Evolutionary conservation across 2,113 vertebrate genomes (phyloP).

Genomic region (Calidris pugnax): DNA sequence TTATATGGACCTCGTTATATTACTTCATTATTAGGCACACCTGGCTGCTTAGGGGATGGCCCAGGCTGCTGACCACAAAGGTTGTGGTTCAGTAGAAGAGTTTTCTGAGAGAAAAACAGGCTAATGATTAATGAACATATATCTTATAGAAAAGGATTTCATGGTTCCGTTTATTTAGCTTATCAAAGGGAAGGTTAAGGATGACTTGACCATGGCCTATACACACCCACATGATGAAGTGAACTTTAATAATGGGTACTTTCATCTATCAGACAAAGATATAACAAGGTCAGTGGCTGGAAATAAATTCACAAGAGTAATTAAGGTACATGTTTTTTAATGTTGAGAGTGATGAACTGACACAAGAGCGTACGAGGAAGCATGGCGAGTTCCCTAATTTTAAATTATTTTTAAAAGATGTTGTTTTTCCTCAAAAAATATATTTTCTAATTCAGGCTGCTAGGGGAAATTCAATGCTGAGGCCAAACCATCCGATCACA

Average conservation of each 20-base stretch:
- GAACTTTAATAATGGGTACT: conserved; percentile 45
- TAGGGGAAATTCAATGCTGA: neutral
- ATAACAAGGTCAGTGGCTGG: conserved; percentile 49
- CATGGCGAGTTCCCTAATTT: neutral
- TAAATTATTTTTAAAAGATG: neutral
- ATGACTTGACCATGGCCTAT: conserved; percentile 47
- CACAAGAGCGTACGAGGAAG: neutral
- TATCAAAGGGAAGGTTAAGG: conserved; percentile 54
- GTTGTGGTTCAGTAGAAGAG: neutral
- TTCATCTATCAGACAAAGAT: conserved; percentile 50
- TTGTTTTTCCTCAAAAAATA: neutral
- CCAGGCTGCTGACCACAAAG: neutral
- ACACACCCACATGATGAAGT: conserved; percentile 39
- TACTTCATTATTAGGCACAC: neutral
- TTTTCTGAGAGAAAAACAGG: conserved; percentile 2
- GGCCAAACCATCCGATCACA: neutral
- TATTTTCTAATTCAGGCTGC: neutral
- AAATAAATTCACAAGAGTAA: conserved; percentile 52
- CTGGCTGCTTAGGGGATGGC: neutral
- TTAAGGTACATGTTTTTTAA: conserved; percentile 39
- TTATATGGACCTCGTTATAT: rapidly evolving
- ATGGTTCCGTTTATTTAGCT: conserved; percentile 38
- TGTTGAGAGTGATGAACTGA: conserved; percentile 25
- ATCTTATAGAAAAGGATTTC: neutral
- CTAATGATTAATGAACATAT: neutral